Evolutionary conservation across 2,113 vertebrate genomes (phyloP).

Genomic region (Asarcornis scutulata): DNA sequence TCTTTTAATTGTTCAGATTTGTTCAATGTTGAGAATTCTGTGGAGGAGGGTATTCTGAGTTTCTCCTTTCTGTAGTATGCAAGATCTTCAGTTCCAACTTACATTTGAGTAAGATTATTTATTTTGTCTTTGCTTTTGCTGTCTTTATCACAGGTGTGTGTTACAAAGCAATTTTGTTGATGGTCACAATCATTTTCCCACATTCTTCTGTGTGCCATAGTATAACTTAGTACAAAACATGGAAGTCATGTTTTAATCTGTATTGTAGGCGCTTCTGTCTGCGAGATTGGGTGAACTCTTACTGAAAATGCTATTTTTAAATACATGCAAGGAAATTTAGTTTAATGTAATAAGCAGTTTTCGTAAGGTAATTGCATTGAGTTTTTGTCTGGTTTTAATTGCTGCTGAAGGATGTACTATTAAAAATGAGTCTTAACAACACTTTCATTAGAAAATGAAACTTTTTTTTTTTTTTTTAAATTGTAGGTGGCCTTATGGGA

Average conservation of each 20-base stretch:
- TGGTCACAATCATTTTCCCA: neutral
- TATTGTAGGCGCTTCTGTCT: neutral
- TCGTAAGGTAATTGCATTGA: neutral
- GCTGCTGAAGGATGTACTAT: neutral
- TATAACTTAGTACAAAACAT: neutral
- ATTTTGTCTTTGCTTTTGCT: neutral
- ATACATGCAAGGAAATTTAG: neutral
- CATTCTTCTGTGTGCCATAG: neutral
- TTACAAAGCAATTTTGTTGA: neutral
- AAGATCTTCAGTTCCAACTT: neutral
- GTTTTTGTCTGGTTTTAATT: neutral
- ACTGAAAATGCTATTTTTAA: neutral
- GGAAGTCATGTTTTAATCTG: neutral
- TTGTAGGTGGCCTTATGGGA: slow-evolving; percentile 94
- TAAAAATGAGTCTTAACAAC: neutral
- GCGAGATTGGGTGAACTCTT: neutral
- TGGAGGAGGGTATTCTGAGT: neutral
- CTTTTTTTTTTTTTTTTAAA: neutral
- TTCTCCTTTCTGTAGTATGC: neutral
- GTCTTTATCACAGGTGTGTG: neutral
- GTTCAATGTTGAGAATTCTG: neutral
- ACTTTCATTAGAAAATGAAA: neutral
- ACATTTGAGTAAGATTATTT: neutral
- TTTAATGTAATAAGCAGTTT: neutral
- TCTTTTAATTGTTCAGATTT: neutral